phyloP scores from a whole-genome alignment of 2,113 vertebrate genomes.

The Ictalurus furcatus region DNA sequence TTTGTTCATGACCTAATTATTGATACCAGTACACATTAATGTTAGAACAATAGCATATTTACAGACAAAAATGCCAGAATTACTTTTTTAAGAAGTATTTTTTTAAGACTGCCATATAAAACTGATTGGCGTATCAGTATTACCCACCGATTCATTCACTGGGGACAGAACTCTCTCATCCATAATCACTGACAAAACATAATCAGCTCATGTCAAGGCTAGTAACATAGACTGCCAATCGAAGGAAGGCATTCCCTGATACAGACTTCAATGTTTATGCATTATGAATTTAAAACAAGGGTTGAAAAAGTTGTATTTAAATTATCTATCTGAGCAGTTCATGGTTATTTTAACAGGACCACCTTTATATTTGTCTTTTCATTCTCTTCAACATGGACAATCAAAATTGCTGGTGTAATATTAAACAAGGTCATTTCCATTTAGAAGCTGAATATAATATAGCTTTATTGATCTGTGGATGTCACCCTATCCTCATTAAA shows the following conservation, averaged over 20 bases:
- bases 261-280: slow-evolving; percentile 69
- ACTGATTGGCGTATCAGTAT: slow-evolving; percentile 56
- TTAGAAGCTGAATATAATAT: slow-evolving; percentile 50
- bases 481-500: slow-evolving; percentile 51
- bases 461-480: slow-evolving; percentile 52
- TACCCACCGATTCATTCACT: neutral
- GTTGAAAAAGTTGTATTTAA: slow-evolving; percentile 60
- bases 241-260: slow-evolving; percentile 56
- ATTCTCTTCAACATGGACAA: slow-evolving; percentile 49
- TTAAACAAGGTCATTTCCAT: slow-evolving; percentile 53
- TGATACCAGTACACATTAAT: neutral
- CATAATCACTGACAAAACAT: slow-evolving; percentile 58
- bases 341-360: slow-evolving; percentile 64
- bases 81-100: slow-evolving; percentile 9
- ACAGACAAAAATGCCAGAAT: slow-evolving; percentile 34
- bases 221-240: slow-evolving; percentile 57
- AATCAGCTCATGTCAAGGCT: slow-evolving; percentile 44
- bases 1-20: neutral
- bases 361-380: slow-evolving; percentile 47
- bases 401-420: slow-evolving; percentile 53
- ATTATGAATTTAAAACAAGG: slow-evolving; percentile 68
- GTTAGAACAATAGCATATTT: neutral
- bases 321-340: slow-evolving; percentile 67
- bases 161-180: slow-evolving; percentile 29
- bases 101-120: slow-evolving; percentile 36